A percentile compares a stretch with the other conserved stretches of the same genome.
phyloP scores from a whole-genome alignment of 2,888 invertebrate species.

The Drepana falcataria region DNA sequence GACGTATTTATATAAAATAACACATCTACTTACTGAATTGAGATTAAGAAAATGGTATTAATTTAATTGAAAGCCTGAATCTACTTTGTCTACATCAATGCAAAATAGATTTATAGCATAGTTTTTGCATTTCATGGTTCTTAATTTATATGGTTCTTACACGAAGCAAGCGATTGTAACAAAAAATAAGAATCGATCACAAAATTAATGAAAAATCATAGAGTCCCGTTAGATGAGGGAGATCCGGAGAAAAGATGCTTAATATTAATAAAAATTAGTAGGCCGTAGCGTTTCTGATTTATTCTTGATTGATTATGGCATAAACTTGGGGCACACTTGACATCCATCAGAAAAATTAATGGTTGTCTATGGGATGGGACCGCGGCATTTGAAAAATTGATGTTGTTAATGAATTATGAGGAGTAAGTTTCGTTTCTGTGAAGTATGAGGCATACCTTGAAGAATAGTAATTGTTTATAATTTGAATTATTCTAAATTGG shows the following conservation, averaged over 20 bases:
- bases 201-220: neutral
- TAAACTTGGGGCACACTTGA: slow-evolving; percentile 40
- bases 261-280: slow-evolving; percentile 21
- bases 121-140: no score
- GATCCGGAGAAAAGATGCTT: slow-evolving; percentile 1
- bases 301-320: slow-evolving; percentile 44
- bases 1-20: slow-evolving; percentile 2
- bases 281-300: slow-evolving; percentile 18
- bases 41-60: no score
- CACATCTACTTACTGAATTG: neutral
- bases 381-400: slow-evolving; percentile 38
- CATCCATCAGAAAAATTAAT: slow-evolving; percentile 50
- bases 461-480: neutral
- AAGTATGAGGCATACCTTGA: neutral
- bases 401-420: slow-evolving; percentile 36
- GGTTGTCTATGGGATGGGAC: slow-evolving; percentile 31
- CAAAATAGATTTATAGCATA: no score
- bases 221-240: neutral
- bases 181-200: no score
- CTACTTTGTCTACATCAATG: no score
- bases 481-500: no score
- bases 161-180: no score
- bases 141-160: no score
- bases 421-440: slow-evolving; percentile 15
- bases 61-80: no score